Evolutionary conservation across 2,888 invertebrate genomes (phyloP).

Genomic region (Salticus scenicus): DNA sequence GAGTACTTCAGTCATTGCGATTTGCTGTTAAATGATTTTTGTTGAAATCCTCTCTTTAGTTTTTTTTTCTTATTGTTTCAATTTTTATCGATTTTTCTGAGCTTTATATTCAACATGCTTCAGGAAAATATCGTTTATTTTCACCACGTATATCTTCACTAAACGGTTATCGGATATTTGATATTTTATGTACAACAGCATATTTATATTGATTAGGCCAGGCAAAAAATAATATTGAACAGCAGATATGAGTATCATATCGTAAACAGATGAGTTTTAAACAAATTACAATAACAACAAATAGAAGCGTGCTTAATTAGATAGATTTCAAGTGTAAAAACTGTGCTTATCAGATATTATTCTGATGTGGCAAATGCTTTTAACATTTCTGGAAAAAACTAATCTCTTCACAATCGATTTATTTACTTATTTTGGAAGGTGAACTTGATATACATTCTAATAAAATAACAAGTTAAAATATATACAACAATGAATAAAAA

Average conservation of each 20-base stretch:
- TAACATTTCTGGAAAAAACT: too few species aligned
- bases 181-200: not conserved
- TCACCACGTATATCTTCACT: slow-evolving; percentile 29
- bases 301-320: not conserved
- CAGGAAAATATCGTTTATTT: too few species aligned
- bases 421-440: too few species aligned
- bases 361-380: too few species aligned
- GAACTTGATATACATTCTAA: too few species aligned
- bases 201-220: not conserved
- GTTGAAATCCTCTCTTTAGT: slow-evolving; percentile 10
- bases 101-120: slow-evolving; percentile 14
- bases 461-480: too few species aligned
- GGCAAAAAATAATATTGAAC: not conserved
- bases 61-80: not conserved
- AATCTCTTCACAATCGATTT: too few species aligned
- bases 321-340: not conserved
- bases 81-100: slow-evolving; percentile 9
- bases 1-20: slow-evolving; percentile 19
- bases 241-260: not conserved
- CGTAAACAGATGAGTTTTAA: not conserved
- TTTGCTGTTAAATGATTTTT: slow-evolving; percentile 33
- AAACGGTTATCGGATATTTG: slow-evolving; percentile 7
- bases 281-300: not conserved
- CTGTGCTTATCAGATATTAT: too few species aligned
- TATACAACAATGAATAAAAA: too few species aligned